These are phyloP conservation scores for Apis dorsata DNA, from an alignment of 1,140 invertebrate species.

Conservation along the genomic window DNA sequence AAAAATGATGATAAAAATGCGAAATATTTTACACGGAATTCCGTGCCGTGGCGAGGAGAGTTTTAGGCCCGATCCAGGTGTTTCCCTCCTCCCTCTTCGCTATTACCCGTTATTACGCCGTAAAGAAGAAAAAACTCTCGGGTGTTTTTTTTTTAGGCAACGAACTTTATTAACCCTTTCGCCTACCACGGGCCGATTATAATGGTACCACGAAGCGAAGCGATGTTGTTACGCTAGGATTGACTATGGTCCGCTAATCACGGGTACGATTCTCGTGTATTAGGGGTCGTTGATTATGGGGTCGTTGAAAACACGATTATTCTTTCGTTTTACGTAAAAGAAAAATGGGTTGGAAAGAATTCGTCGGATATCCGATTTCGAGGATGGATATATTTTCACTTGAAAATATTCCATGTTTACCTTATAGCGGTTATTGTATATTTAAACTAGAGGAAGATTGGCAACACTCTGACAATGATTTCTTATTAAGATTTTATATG, in stretches of 20 bases:
- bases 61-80: background rate
- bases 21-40: background rate
- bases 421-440: too few relatives aligned
- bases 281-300: too few relatives aligned
- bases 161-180: background rate
- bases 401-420: too few relatives aligned
- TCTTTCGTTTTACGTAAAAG: too few relatives aligned
- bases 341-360: too few relatives aligned
- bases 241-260: background rate
- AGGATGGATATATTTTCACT: too few relatives aligned
- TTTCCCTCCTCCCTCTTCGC: background rate
- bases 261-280: background rate
- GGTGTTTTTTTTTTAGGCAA: background rate
- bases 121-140: background rate
- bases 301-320: too few relatives aligned
- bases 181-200: background rate
- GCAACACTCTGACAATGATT: too few relatives aligned
- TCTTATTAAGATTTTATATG: background rate
- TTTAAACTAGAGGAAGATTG: too few relatives aligned
- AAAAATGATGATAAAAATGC: too few relatives aligned
- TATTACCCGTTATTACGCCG: background rate
- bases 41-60: background rate
- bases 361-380: too few relatives aligned
- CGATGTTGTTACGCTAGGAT: background rate
- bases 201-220: background rate